Conservation (phyloP, 37 sponge, comb jelly and placozoan species). For the Oscarella lobularis region DNA sequence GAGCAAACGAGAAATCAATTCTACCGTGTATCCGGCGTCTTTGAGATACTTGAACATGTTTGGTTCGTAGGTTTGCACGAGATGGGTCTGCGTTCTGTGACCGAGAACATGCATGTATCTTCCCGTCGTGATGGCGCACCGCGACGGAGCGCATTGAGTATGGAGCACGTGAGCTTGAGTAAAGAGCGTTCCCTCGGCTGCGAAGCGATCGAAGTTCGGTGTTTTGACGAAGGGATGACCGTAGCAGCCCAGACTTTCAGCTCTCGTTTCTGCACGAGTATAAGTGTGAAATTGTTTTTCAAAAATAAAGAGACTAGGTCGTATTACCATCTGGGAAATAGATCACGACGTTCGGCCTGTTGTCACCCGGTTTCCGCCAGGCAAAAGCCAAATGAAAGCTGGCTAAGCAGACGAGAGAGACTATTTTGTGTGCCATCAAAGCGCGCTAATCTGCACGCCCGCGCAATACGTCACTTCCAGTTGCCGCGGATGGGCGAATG, state of each 20-base stretch:
- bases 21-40: background rate
- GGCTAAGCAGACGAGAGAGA: too few species aligned
- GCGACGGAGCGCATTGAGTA: slow-evolving; percentile 3
- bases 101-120: slow-evolving; percentile 9
- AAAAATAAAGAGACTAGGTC: background rate
- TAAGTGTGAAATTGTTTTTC: background rate
- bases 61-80: slow-evolving; percentile 6
- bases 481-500: too few species aligned
- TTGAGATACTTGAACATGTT: background rate
- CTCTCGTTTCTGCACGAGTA: slow-evolving; percentile 2
- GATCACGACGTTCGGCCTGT: background rate
- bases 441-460: too few species aligned
- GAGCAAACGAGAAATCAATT: too few species aligned
- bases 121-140: slow-evolving; percentile 8
- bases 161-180: slow-evolving; percentile 5
- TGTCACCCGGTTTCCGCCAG: slow-evolving; percentile 3
- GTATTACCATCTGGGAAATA: slow-evolving; percentile 6
- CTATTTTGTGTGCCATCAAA: too few species aligned
- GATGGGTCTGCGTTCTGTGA: slow-evolving; percentile 3
- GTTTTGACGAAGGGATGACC: slow-evolving; percentile 7
- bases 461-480: too few species aligned
- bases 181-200: background rate
- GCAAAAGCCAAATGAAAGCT: too few species aligned
- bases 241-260: slow-evolving; percentile 1
- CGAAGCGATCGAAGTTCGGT: background rate